Evolutionary conservation across 2,888 invertebrate species (phyloP).

Genomic region (Stratiomys singularior): DNA sequence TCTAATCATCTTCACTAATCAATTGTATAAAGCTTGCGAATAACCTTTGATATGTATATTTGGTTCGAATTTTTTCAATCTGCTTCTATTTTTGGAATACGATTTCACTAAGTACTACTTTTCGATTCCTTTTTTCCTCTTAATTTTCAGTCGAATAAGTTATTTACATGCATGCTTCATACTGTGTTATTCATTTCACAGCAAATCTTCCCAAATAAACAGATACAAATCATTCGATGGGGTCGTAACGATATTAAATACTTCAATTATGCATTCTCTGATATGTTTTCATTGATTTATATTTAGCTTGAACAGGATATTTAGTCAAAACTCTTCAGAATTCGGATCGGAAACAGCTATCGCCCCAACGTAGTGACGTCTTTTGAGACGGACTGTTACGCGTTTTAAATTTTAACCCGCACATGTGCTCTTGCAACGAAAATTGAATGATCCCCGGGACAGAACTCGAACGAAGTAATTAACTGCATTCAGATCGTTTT

Average conservation of each 20-base stretch:
- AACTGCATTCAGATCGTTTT: conserved; percentile 48
- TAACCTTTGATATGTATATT: conserved; percentile 10
- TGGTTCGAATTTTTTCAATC: not conserved
- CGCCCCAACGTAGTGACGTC: conserved; percentile 96
- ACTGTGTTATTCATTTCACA: not conserved
- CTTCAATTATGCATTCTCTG: not conserved
- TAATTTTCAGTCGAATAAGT: not conserved
- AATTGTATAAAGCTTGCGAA: conserved; percentile 9
- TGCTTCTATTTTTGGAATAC: not conserved
- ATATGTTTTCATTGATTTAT: not conserved
- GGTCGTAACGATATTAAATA: too few relatives aligned
- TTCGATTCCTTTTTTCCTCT: not conserved
- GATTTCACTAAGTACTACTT: not conserved
- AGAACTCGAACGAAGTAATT: conserved; percentile 4
- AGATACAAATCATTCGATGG: too few relatives aligned
- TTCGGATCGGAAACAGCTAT: conserved; percentile 75
- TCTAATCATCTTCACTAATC: not conserved
- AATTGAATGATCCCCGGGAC: conserved; percentile 42
- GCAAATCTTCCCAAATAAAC: too few relatives aligned
- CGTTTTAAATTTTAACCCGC: conserved; percentile 94
- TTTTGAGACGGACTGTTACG: conserved; percentile 97
- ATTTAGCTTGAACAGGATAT: not conserved
- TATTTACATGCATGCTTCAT: not conserved
- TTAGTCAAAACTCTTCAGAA: not conserved
- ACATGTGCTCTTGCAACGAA: conserved; percentile 75